phyloP scores from a whole-genome alignment of 2,113 vertebrate genomes.

The Osmerus eperlanus region DNA sequence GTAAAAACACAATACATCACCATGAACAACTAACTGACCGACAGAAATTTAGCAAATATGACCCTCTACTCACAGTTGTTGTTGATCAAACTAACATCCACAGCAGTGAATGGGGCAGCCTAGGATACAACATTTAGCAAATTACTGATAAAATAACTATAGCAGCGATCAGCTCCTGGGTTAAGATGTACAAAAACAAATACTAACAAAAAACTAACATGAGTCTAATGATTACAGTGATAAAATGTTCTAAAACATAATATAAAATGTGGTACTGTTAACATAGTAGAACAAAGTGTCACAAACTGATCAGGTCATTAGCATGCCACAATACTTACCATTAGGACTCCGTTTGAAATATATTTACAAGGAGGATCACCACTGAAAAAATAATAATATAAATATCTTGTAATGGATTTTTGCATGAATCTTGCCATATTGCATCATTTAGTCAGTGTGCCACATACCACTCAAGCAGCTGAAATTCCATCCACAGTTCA shows the following conservation, averaged over 20 bases:
- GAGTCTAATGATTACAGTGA: no score
- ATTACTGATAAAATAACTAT: not conserved
- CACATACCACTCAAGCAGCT: slow-evolving; percentile 76
- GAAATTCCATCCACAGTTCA: slow-evolving; percentile 77
- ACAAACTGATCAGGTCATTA: not conserved
- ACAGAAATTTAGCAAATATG: not conserved
- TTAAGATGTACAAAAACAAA: not conserved
- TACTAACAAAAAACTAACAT: no score
- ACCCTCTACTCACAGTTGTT: not conserved
- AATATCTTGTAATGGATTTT: not conserved
- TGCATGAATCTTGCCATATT: not conserved
- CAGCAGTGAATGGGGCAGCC: slow-evolving; percentile 31
- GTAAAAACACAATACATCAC: slow-evolving; percentile 6
- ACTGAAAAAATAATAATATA: slow-evolving; percentile 46
- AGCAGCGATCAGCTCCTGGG: not conserved
- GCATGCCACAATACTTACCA: slow-evolving; percentile 65
- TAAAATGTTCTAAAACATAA: not conserved
- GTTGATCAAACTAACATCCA: slow-evolving; percentile 31
- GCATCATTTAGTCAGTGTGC: not conserved
- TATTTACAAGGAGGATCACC: slow-evolving; percentile 58
- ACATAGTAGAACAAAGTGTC: not conserved
- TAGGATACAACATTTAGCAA: slow-evolving; percentile 1
- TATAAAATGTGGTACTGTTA: not conserved
- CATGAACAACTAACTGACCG: not conserved
- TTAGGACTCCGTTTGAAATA: slow-evolving; percentile 76